phyloP scores from a whole-genome alignment of 2,888 invertebrate genomes.

The Danaus chrysippus region DNA sequence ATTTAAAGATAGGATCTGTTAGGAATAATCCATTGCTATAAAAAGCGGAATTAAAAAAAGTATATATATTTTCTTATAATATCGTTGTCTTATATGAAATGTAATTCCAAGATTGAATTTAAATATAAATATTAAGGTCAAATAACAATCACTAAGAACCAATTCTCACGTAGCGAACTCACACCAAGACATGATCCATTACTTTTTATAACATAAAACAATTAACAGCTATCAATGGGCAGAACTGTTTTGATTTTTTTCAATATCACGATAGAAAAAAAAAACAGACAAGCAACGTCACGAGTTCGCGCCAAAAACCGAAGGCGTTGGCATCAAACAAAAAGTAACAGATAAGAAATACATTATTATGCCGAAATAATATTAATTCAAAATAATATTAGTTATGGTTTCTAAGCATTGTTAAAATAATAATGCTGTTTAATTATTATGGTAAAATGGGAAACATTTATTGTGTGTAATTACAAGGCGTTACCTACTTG shows the following conservation, averaged over 20 bases:
- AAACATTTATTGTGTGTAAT: neutral
- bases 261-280: slow-evolving; percentile 32
- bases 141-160: neutral
- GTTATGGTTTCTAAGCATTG: slow-evolving; percentile 4
- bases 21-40: too few relatives aligned
- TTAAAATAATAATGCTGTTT: neutral
- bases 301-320: slow-evolving; percentile 48
- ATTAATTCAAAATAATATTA: slow-evolving; percentile 10
- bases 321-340: slow-evolving; percentile 39
- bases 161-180: slow-evolving; percentile 10
- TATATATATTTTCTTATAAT: too few relatives aligned
- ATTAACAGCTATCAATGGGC: slow-evolving; percentile 58
- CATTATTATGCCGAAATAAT: slow-evolving; percentile 18
- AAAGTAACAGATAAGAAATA: slow-evolving; percentile 18
- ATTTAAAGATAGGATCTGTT: too few relatives aligned
- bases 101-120: too few relatives aligned
- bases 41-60: too few relatives aligned
- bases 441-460: neutral
- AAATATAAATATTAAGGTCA: too few relatives aligned
- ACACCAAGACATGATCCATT: slow-evolving; percentile 35
- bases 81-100: too few relatives aligned
- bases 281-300: slow-evolving; percentile 45
- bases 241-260: slow-evolving; percentile 46
- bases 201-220: slow-evolving; percentile 39
- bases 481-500: neutral